Conservation (phyloP, 2,113 vertebrate species). For the Callospermophilus lateralis region DNA sequence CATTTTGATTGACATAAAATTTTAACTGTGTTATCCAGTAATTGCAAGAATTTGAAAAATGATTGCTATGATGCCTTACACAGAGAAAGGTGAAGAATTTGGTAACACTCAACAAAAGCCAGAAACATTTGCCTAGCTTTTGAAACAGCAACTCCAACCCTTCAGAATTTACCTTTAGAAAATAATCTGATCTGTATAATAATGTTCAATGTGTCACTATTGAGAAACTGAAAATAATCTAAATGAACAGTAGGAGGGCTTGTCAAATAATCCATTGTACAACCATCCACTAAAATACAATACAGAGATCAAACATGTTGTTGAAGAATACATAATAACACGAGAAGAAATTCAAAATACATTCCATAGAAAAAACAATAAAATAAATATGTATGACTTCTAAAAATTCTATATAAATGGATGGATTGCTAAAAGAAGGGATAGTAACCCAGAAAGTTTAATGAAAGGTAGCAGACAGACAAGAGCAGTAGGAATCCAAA, state of each 20-base stretch:
- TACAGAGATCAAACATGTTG: neutral
- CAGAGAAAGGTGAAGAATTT: neutral
- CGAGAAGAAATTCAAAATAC: neutral
- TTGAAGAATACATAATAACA: neutral
- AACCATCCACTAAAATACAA: neutral
- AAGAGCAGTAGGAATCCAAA: no score
- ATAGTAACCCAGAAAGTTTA: neutral
- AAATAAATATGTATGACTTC: neutral
- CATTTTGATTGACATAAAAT: neutral
- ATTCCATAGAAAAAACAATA: neutral
- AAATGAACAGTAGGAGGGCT: neutral
- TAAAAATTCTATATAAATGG: conserved; percentile 11
- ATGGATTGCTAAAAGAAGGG: neutral
- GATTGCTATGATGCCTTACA: neutral
- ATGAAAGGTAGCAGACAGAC: neutral
- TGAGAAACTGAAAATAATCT: neutral
- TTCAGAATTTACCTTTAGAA: conserved; percentile 30
- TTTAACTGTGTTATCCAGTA: neutral
- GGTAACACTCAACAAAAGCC: neutral
- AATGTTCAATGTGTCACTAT: neutral
- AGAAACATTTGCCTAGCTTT: neutral
- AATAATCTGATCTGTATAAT: neutral
- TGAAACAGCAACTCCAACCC: neutral
- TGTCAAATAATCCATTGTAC: neutral
- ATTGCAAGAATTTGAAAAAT: neutral